A percentile compares a stretch with the other conserved stretches of the same genome.
These are phyloP conservation scores for Dyspetes luteomarginatus DNA, from an alignment of 2,888 invertebrate genomes.

Conservation along the genomic window DNA sequence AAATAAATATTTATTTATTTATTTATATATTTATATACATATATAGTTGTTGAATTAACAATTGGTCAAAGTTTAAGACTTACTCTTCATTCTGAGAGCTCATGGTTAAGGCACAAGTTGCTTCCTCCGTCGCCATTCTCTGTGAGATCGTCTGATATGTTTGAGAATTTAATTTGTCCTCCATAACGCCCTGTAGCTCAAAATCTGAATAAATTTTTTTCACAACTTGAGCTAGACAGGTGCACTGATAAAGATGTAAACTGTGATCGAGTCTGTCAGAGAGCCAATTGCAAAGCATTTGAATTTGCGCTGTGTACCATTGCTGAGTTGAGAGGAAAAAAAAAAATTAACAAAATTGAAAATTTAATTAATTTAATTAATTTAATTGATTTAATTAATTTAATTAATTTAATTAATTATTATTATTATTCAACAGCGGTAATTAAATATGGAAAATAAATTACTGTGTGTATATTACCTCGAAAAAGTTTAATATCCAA, in stretches of 20 bases:
- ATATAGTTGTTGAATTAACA: no score
- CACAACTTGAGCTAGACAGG: conserved; percentile 97
- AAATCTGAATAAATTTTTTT: conserved; percentile 99
- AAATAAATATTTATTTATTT: no score
- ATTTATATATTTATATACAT: no score
- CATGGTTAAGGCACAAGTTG: conserved; percentile 94
- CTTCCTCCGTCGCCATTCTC: conserved; percentile 98
- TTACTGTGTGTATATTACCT: conserved; percentile 83
- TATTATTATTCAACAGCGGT: no score
- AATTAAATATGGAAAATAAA: no score
- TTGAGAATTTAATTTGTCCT: conserved; percentile 98
- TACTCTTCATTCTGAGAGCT: conserved; percentile 90
- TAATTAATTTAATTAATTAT: no score
- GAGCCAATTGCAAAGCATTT: conserved; percentile 96
- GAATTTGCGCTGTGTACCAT: conserved; percentile 98
- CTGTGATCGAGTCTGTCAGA: conserved; percentile 96
- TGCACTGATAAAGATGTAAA: conserved; percentile 98
- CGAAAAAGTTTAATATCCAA: conserved; percentile 92
- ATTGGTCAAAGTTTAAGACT: conserved; percentile 68
- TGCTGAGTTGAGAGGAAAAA: conserved; percentile 86
- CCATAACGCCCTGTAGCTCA: conserved; percentile 99
- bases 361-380: no score
- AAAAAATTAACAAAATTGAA: no score
- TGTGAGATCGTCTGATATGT: conserved; percentile 96
- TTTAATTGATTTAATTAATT: no score